Conservation (phyloP, 2,888 invertebrate species). For the Asteroscopus sphinx region DNA sequence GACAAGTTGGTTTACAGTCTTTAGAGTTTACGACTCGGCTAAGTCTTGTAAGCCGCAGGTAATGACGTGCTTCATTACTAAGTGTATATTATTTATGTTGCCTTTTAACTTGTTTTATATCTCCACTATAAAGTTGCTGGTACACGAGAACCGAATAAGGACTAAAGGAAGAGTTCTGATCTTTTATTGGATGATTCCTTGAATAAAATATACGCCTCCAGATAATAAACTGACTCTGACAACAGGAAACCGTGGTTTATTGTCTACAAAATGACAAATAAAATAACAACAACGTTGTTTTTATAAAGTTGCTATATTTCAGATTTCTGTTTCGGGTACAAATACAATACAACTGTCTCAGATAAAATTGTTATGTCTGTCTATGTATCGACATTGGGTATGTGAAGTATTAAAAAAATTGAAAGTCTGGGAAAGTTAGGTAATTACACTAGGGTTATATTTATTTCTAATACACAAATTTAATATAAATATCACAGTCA, state of each 20-base stretch:
- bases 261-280: conserved; percentile 56
- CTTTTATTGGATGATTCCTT: conserved; percentile 43
- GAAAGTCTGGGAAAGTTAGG: conserved; percentile 57
- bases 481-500: conserved; percentile 90
- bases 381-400: conserved; percentile 54
- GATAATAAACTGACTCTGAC: conserved; percentile 27
- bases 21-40: conserved; percentile 70
- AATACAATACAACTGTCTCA: conserved; percentile 78
- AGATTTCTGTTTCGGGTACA: conserved; percentile 70
- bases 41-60: conserved; percentile 73
- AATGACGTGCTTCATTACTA: conserved; percentile 80
- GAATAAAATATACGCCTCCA: conserved; percentile 31
- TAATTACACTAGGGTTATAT: conserved; percentile 75
- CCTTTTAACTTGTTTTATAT: conserved; percentile 68
- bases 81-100: conserved; percentile 77
- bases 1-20: conserved; percentile 64
- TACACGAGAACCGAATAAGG: conserved; percentile 60
- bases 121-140: conserved; percentile 63
- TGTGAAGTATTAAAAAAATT: conserved; percentile 60
- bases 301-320: conserved; percentile 81
- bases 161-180: conserved; percentile 22
- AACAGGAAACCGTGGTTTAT: conserved; percentile 38
- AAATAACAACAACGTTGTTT: conserved; percentile 65
- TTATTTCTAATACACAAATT: conserved; percentile 86
- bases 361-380: conserved; percentile 60